Base-by-base conservation (phyloP, 1,140 invertebrate species). In the Lordiphosa stackelbergi region DNA sequence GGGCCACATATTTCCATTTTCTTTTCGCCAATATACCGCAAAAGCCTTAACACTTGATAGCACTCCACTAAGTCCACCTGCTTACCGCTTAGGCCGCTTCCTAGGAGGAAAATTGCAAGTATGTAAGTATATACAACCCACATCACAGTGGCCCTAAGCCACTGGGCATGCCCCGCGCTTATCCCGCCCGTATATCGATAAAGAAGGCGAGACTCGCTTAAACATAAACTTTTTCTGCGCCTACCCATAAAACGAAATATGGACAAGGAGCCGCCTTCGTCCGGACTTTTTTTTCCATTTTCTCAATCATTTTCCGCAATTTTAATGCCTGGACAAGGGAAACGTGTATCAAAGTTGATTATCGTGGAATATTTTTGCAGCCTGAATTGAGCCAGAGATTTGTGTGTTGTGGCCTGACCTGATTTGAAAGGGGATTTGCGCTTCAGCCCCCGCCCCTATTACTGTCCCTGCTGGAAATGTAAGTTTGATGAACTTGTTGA, bases 331-430 rank as follows among this genome's bases (percentile, higher is more conserved):
- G 66, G 56, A 38, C 31, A 46, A 53, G 58, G 31, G 36, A 47
- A 54, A 60, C 63, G 72, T 73, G 72, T 83, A 83, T 83, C 77
- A 83, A 79, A 75, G 77, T 81, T 81, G 75, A 81, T 81, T 81
- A 81, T 81, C 75, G 59, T 72, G 68, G 66, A 81, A 81, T 69
- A 81, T 75, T 75, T 81, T 22, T 81, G 65, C 47, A 41, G 52
- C 73, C 24, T 63, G 68, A 56, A 74, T 69, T 74, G 74, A 79
- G 74, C 64, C 16, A 61, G 60, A 73, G 73, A 78, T 79, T 78
- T 83, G 66, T 63, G 62, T 49, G 42, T 66, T 64, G 77, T 69
- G 77, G 75, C 77, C 72, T 83, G 59, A 65, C 59, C 72, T 68
- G 75, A 81, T 83, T 79, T 79, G 69, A 19, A 83, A 81, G 71